phyloP scores from a whole-genome alignment of 1,140 invertebrate species.

The Brachionus sp. region DNA sequence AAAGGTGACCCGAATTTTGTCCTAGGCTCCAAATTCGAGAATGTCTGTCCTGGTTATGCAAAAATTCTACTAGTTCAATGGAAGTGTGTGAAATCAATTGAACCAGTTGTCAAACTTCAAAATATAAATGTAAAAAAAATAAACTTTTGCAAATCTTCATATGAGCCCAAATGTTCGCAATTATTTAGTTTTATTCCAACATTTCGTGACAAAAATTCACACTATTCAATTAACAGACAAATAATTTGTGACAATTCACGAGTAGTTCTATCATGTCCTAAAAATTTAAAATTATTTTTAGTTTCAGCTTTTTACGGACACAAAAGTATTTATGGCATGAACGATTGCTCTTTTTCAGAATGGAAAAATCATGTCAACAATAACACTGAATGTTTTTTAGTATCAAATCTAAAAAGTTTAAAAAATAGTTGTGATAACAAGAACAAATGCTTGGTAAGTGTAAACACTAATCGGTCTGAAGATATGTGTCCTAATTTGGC shows the following conservation, averaged over 20 bases:
- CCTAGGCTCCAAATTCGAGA: neutral
- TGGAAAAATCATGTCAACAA: neutral
- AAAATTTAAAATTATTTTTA: neutral
- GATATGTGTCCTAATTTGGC: slow-evolving; percentile 4
- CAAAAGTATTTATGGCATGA: neutral
- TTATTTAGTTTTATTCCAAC: neutral
- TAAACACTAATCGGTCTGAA: neutral
- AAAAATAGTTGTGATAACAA: neutral
- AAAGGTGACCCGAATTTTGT: slow-evolving; percentile 42
- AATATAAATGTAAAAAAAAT: neutral
- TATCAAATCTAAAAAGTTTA: neutral
- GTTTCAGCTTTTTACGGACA: slow-evolving; percentile 29
- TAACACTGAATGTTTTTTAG: neutral
- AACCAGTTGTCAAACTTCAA: neutral
- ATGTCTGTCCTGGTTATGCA: slow-evolving; percentile 5
- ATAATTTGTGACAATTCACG: slow-evolving; percentile 2
- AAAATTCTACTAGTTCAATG: slow-evolving; percentile 40
- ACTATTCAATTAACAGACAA: neutral
- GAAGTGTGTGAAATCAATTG: neutral
- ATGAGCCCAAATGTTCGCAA: neutral
- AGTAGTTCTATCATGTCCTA: slow-evolving; percentile 26
- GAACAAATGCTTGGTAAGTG: neutral
- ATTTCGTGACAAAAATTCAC: neutral
- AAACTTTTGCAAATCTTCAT: neutral
- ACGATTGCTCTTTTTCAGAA: neutral